Evolutionary conservation across 2,888 invertebrate species (phyloP), one percentile per base, ranked within the genome.

Genomic region (Dione juno): DNA sequence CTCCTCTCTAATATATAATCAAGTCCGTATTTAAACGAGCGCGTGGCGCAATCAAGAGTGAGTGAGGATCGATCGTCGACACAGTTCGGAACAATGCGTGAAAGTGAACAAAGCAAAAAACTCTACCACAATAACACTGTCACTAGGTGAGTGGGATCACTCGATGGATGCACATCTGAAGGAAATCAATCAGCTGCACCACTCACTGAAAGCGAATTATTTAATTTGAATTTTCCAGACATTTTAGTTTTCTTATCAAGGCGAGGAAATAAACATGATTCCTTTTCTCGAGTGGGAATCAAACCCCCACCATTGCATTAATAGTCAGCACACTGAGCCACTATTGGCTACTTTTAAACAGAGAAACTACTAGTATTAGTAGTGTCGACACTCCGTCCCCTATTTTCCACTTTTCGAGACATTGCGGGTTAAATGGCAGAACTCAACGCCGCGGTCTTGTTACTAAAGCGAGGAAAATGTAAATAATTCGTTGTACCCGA

Each of bases 41-140:
- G 9, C 14, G 37, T 75, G 72, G 68, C 58, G 70, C 63, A 70
- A 74, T 61, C 41, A 61, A 67, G 64, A 66, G 67, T 66, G 67
- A 58, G 19, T 54, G 66, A 53, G 58, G 28, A 21, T 57, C 58
- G 45, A 14, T 5, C n/a, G 8, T 45, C 45, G 70, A 48, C 74
- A 73, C 67, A 37, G 67, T 71, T 70, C 52, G 54, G 73, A 69
- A 75, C 77, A 77, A 74, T 74, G 66, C 45, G 68, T 54, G 72
- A 76, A 71, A 75, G 72, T 69, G 72, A 73, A 45, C 57, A 13
- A 13, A 52, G 59, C 64, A 67, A 70, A 71, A 64, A 71, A 66
- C 57, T 11, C 37, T 7, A 40, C 10, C 52, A 73, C 79, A 78
- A 77, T 79, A 74, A 75, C 79, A 80, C 76, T 80, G 81, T 76